Conservation (phyloP, 64 coral and sea anemone species). For the Porites australiensis region DNA sequence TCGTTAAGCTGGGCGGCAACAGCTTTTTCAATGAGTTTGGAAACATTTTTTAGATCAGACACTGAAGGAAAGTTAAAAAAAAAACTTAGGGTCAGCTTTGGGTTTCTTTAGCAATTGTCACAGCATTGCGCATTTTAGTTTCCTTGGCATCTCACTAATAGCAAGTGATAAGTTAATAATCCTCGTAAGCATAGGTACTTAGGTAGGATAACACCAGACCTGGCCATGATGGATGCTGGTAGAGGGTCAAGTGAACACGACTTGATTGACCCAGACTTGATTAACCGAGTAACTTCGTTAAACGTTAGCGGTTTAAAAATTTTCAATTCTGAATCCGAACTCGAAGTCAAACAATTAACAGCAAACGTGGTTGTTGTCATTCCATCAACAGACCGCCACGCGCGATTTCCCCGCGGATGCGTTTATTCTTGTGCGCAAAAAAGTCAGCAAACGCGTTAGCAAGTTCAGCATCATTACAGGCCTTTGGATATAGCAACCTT, state of each 20-base stretch:
- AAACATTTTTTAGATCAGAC: constrained; percentile 23
- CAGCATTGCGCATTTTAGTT: constrained; percentile 32
- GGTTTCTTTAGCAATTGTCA: constrained; percentile 16
- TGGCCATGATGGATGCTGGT: constrained; percentile 13
- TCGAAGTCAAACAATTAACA: not conserved
- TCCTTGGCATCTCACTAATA: not conserved
- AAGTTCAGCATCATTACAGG: not conserved
- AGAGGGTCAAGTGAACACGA: constrained; percentile 50
- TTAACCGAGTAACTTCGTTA: constrained; percentile 6
- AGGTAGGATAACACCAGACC: constrained; percentile 19
- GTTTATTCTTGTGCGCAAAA: not conserved
- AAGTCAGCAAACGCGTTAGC: constrained; percentile 4
- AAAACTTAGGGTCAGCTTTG: constrained; percentile 32
- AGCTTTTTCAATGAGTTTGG: not conserved
- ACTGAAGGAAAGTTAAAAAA: constrained; percentile 47
- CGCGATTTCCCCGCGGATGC: not conserved
- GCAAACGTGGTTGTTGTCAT: not conserved
- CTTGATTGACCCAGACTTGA: constrained; percentile 9
- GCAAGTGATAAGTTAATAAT: constrained; percentile 52
- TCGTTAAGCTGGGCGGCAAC: not conserved
- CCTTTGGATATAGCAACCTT: constrained; percentile 1
- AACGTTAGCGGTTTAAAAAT: constrained; percentile 3
- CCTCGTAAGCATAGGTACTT: constrained; percentile 16
- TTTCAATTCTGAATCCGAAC: not conserved
- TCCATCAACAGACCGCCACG: not conserved